Percentiles rank a stretch among this genome's conserved stretches.
These are phyloP conservation scores for Drosophila hydei DNA, from an alignment of 1,140 invertebrate species.

Conservation along the genomic window DNA sequence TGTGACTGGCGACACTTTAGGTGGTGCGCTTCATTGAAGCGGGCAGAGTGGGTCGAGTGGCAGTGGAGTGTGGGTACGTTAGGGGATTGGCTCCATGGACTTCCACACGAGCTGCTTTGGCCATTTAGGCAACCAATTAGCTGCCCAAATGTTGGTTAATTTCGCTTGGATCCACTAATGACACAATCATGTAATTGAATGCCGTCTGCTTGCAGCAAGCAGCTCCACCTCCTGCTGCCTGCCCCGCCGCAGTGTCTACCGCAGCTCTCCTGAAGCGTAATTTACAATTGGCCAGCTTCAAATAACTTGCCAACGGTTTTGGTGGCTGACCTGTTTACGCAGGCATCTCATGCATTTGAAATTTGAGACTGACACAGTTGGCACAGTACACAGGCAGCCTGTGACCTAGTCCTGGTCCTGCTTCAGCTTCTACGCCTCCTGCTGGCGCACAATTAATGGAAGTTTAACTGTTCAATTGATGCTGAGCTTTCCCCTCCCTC, in stretches of 20 bases:
- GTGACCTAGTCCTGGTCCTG: not conserved
- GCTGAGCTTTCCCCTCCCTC: conserved; percentile 56
- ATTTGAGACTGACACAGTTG: conserved; percentile 79
- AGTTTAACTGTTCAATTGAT: conserved; percentile 84
- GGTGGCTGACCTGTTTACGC: conserved; percentile 73
- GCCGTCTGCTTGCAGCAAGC: conserved; percentile 2
- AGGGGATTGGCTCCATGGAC: conserved; percentile 49
- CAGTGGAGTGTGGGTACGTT: not conserved
- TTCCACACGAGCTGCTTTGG: conserved; percentile 77
- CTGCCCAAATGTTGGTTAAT: conserved; percentile 81
- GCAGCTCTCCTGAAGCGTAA: not conserved
- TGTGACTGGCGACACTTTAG: conserved; percentile 74
- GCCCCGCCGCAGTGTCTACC: not conserved
- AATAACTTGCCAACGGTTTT: conserved; percentile 53
- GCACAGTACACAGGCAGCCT: conserved; percentile 16
- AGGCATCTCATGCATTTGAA: conserved; percentile 77
- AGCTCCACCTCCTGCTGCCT: not conserved
- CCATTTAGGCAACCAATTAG: conserved; percentile 79
- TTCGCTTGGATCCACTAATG: conserved; percentile 63
- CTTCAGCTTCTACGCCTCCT: not conserved
- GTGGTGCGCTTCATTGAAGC: conserved; percentile 62
- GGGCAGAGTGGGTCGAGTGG: not conserved
- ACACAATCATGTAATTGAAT: conserved; percentile 80
- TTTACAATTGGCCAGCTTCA: conserved; percentile 36
- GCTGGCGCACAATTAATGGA: conserved; percentile 80